Percentiles rank a stretch among this genome's conserved stretches.
Evolutionary conservation across 2,888 invertebrate genomes (phyloP).

Genomic region (Dasysyrphus tricinctus): DNA sequence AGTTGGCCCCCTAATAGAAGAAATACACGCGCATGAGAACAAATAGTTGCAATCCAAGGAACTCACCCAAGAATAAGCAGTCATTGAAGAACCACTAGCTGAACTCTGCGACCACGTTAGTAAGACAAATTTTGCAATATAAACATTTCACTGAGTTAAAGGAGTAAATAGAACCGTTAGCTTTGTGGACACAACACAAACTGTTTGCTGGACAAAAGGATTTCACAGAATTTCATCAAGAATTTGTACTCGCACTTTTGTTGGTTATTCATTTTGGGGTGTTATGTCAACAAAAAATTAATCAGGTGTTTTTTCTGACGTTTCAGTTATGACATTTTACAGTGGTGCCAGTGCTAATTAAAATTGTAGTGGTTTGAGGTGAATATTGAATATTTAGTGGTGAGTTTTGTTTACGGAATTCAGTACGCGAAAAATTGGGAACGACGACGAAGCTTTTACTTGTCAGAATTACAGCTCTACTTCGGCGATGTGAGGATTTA

Average conservation of each 20-base stretch:
- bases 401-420: background rate
- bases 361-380: background rate
- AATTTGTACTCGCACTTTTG: conserved; percentile 15
- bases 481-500: too few relatives aligned
- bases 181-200: conserved; percentile 67
- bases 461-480: too few relatives aligned
- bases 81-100: conserved; percentile 77
- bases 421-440: too few relatives aligned
- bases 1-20: conserved; percentile 90
- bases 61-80: conserved; percentile 83
- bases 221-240: conserved; percentile 58
- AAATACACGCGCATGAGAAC: conserved; percentile 46
- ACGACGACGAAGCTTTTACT: too few relatives aligned
- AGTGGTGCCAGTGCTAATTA: conserved; percentile 47
- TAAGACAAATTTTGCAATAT: background rate
- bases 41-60: conserved; percentile 41
- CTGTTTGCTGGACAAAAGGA: conserved; percentile 44
- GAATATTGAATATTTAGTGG: background rate
- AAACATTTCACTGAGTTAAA: conserved; percentile 25
- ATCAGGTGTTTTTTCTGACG: conserved; percentile 58
- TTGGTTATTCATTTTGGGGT: conserved; percentile 20
- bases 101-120: conserved; percentile 25
- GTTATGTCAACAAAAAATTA: conserved; percentile 29
- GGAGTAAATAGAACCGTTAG: conserved; percentile 51
- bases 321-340: conserved; percentile 19